Conservation (phyloP, 2,888 invertebrate genomes). For the Xiphydria camelus region DNA sequence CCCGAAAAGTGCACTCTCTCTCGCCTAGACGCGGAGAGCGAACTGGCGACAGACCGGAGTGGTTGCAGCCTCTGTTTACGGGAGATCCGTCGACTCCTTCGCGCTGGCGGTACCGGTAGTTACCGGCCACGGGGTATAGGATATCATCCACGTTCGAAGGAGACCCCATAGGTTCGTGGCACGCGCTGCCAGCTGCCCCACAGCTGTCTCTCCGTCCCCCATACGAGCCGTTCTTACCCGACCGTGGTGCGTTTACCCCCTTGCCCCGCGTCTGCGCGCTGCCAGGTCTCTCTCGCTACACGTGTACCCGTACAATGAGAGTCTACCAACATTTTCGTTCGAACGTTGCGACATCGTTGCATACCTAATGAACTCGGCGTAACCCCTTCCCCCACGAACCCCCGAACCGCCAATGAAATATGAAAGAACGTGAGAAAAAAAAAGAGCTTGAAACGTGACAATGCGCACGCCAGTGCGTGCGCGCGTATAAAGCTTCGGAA, state of each 20-base stretch:
- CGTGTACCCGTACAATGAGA: conserved; percentile 2
- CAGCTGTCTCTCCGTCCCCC: conserved; percentile 52
- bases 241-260: conserved; percentile 8
- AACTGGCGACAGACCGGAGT: too few species aligned
- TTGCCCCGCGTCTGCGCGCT: conserved; percentile 13
- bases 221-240: conserved; percentile 21
- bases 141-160: conserved; percentile 44
- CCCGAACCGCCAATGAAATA: too few species aligned
- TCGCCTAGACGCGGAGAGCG: too few species aligned
- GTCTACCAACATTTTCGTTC: conserved; percentile 11
- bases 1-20: too few species aligned
- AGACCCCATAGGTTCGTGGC: conserved; percentile 58
- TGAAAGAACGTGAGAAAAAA: too few species aligned
- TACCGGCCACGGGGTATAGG: conserved; percentile 36
- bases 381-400: background rate
- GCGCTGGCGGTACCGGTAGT: too few species aligned
- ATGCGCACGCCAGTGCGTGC: too few species aligned
- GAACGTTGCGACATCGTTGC: conserved; percentile 24
- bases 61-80: too few species aligned
- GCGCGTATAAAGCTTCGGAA: too few species aligned
- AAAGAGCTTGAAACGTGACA: too few species aligned
- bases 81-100: too few species aligned
- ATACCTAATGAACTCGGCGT: conserved; percentile 15
- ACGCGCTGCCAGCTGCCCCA: conserved; percentile 58
- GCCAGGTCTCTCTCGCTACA: conserved; percentile 14